Evolutionary conservation across 2,797 vertebrate genomes (phyloP).

Genomic region (Sparus aurata): DNA sequence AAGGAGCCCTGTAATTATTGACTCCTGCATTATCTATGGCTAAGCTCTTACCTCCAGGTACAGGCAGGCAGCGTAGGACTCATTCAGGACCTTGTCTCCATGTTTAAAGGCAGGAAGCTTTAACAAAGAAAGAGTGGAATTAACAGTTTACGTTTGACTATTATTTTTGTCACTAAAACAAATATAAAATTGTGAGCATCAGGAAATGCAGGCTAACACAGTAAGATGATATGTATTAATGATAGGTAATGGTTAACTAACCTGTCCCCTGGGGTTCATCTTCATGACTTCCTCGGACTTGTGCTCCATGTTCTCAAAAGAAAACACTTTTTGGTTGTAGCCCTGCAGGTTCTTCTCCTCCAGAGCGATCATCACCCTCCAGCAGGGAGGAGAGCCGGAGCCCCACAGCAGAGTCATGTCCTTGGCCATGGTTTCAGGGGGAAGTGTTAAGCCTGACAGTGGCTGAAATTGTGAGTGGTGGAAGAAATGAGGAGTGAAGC

Average conservation of each 20-base stretch:
- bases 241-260: conserved; percentile 54
- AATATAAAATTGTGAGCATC: background rate
- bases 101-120: conserved; percentile 85
- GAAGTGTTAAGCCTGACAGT: background rate
- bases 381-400: conserved; percentile 84
- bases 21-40: background rate
- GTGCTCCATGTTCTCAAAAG: conserved; percentile 80
- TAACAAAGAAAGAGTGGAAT: conserved; percentile 1
- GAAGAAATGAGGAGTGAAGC: background rate
- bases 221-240: too few species aligned
- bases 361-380: conserved; percentile 82
- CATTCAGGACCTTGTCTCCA: conserved; percentile 77
- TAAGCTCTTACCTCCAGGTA: conserved; percentile 84
- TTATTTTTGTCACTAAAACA: background rate
- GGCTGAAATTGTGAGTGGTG: background rate
- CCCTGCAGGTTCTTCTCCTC: conserved; percentile 85
- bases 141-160: conserved; percentile 32
- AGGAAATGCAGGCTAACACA: too few species aligned
- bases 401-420: conserved; percentile 82
- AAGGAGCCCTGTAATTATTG: background rate
- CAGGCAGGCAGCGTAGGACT: conserved; percentile 82
- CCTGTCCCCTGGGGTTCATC: conserved; percentile 85
- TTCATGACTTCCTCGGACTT: conserved; percentile 75
- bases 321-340: conserved; percentile 73
- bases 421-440: conserved; percentile 74